Base-by-base conservation (phyloP, 2,888 invertebrate genomes). In the Nymphalis polychloros region DNA sequence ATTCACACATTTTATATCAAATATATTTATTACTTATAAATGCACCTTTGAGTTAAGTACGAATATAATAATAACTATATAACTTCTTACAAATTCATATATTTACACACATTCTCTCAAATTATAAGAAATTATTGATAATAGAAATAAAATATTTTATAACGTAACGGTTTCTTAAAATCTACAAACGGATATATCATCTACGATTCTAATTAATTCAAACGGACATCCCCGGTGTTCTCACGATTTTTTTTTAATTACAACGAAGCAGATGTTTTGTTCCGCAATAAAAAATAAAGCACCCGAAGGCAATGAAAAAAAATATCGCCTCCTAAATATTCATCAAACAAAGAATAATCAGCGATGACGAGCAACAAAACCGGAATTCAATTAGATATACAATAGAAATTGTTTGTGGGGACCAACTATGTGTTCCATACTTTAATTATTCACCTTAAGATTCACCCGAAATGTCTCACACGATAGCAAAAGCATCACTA, bases 221-320 rank as follows among this genome's bases (percentile, higher is more conserved):
- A 67, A 80, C 81, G 79, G 78, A 82, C 79, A 77, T 84, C 80
- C 80, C 83, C 85, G 79, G 77, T 79, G 82, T 92, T 92, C 92
- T 90, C 92, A 92, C 92, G 92, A 82, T 85, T 88, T 87, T 87
- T 49, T 57, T 88, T 87, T 89, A 91, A 91, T 92, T 91, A 87
- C 84, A 77, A 84, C 79, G 83, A 79, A 77, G 84, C 90, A 90
- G 89, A 89, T 89, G 87, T 85, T 88, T 86, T 84, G 84, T 85
- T 83, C 85, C 78, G 76, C 72, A 69, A 76, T 78, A 81, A 83
- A 84, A 87, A 85, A 85, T 80, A 84, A 86, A 81, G 80, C 80
- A 80, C 79, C 82, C 79, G 77, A 78, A 81, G 84, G 81, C 81
- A 78, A 81, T 72, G 73, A 83, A 20, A 73, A 84, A 84, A 88